A percentile compares a stretch with the other conserved stretches of the same genome.
Conservation (phyloP, 2,888 invertebrate genomes). For the Harpalus rufipes region DNA sequence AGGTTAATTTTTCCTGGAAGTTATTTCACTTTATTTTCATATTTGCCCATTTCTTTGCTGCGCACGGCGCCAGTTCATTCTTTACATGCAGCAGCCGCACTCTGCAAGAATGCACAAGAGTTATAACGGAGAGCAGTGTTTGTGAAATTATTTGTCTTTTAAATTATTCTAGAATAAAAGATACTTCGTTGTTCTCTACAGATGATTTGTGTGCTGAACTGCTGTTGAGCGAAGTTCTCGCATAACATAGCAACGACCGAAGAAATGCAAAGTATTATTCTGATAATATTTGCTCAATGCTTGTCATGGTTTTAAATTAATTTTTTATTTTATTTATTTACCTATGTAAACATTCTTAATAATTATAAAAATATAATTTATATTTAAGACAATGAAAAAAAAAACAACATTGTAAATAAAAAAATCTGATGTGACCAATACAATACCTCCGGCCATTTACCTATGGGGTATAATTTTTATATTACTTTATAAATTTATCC, state of each 20-base stretch:
- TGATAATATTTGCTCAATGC: background rate
- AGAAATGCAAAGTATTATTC: constrained; percentile 15
- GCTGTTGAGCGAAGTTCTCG: constrained; percentile 16
- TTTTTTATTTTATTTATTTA: constrained; percentile 7
- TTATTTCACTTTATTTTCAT: constrained; percentile 55
- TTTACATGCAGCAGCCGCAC: constrained; percentile 28
- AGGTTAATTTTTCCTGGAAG: constrained; percentile 48
- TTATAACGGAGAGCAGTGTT: constrained; percentile 35
- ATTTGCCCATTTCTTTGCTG: constrained; percentile 53
- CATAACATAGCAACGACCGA: background rate
- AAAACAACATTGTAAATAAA: no score
- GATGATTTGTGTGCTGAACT: constrained; percentile 29
- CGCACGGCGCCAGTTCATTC: constrained; percentile 41
- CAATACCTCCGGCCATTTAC: no score
- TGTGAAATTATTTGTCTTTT: constrained; percentile 55
- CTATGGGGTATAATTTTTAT: no score
- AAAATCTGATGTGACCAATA: no score
- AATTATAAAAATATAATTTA: background rate
- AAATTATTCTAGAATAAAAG: constrained; percentile 51
- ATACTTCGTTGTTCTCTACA: constrained; percentile 42
- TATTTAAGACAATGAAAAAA: no score
- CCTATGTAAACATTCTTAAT: background rate
- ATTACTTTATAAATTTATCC: no score
- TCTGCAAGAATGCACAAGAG: constrained; percentile 11
- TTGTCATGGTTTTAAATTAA: constrained; percentile 22